Conservation (phyloP, 2,797 vertebrate genomes). For the Crocidura indochinensis region DNA sequence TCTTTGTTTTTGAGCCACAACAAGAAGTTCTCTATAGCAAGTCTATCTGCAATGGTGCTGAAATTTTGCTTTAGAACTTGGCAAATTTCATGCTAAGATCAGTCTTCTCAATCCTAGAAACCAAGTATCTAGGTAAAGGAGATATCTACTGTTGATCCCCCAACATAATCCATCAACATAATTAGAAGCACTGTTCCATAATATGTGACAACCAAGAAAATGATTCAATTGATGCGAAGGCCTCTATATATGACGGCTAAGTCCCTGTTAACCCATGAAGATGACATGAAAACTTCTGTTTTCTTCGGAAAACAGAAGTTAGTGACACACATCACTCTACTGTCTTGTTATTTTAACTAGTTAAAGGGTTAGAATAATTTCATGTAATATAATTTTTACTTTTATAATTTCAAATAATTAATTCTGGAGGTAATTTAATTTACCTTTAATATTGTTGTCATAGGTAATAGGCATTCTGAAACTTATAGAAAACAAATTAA, state of each 20-base stretch:
- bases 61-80: neutral
- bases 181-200: constrained; percentile 24
- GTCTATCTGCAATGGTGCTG: neutral
- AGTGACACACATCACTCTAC: constrained; percentile 34
- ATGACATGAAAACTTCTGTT: too few species aligned
- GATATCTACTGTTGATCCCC: neutral
- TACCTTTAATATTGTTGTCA: constrained; percentile 50
- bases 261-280: constrained; percentile 10
- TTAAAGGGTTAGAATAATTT: neutral
- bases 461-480: constrained; percentile 36
- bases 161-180: neutral
- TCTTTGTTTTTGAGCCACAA: neutral
- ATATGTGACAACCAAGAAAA: neutral
- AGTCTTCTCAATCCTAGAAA: neutral
- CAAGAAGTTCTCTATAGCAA: neutral
- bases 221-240: constrained; percentile 8
- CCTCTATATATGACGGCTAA: constrained; percentile 16
- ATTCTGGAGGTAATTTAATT: constrained; percentile 48
- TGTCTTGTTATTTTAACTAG: constrained; percentile 52
- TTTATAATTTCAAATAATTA: constrained; percentile 50
- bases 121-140: neutral
- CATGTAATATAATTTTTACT: constrained; percentile 14
- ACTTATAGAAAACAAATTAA: constrained; percentile 51
- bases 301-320: constrained; percentile 51
- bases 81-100: neutral